Percentiles rank a stretch among this genome's conserved stretches.
Conservation (phyloP, 2,888 invertebrate species). For the Entomobrya proxima region DNA sequence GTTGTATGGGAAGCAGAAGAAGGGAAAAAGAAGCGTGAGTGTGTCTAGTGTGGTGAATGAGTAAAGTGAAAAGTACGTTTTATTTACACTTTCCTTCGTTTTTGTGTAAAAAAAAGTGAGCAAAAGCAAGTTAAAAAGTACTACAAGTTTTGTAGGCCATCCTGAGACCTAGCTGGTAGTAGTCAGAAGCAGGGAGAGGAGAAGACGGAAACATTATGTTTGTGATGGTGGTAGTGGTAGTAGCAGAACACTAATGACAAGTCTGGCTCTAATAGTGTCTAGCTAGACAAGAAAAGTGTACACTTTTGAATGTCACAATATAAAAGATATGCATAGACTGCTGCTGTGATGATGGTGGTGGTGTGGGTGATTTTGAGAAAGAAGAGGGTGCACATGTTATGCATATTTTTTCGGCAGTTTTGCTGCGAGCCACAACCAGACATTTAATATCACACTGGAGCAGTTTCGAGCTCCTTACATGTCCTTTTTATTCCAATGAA, state of each 20-base stretch:
- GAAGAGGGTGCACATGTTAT: background rate
- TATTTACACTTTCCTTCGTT: constrained; percentile 21
- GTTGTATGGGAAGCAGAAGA: background rate
- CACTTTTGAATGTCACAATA: background rate
- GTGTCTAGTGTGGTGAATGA: background rate
- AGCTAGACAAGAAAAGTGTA: background rate
- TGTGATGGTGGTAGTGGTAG: background rate
- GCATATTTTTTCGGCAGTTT: constrained; percentile 16
- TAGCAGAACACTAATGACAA: constrained; percentile 12
- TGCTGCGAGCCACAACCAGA: constrained; percentile 11
- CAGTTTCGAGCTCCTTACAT: constrained; percentile 21
- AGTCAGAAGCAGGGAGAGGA: background rate
- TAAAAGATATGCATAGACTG: no score
- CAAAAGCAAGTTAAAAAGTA: constrained; percentile 11
- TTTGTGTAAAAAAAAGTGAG: background rate
- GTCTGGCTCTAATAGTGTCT: background rate
- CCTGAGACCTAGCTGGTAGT: no score
- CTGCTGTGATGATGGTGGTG: no score
- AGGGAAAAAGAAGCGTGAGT: background rate
- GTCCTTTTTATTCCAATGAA: constrained; percentile 63
- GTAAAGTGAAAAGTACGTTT: constrained; percentile 20
- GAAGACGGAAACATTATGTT: background rate
- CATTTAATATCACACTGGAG: constrained; percentile 63
- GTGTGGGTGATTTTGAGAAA: background rate
- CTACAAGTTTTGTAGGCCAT: constrained; percentile 7